Conservation (phyloP, 2,888 invertebrate genomes). For the Patella pellucida region DNA sequence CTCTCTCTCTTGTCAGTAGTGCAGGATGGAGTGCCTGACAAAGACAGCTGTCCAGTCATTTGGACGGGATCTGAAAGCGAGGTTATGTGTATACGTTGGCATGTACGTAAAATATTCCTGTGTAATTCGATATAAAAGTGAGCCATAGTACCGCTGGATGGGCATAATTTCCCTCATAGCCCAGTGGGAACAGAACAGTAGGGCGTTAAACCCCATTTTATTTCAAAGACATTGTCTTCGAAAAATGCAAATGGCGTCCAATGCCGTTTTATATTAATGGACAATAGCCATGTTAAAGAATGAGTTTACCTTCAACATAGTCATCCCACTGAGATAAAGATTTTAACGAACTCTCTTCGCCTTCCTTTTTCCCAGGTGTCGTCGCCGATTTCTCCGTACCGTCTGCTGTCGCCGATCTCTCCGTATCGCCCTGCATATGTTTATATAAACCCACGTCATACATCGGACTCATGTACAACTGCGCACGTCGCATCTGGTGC, state of each 20-base stretch:
- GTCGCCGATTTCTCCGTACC: conserved; percentile 42
- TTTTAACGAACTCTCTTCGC: conserved; percentile 6
- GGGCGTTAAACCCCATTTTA: no score
- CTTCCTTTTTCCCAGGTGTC: conserved; percentile 17
- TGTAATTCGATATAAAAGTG: no score
- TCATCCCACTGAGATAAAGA: conserved; percentile 19
- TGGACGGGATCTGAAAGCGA: no score
- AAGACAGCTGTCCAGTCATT: no score
- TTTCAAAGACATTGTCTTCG: neutral
- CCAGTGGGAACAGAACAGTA: no score
- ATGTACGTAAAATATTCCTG: no score
- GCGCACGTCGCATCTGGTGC: conserved; percentile 55
- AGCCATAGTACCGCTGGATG: no score
- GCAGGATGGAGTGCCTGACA: no score
- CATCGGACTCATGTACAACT: conserved; percentile 55
- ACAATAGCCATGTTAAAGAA: neutral
- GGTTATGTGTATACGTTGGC: no score
- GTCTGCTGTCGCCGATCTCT: conserved; percentile 36
- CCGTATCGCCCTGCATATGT: conserved; percentile 43
- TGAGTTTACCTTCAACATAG: conserved; percentile 11
- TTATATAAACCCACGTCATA: conserved; percentile 56
- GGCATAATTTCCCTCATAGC: no score
- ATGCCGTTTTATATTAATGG: neutral
- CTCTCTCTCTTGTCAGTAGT: no score
- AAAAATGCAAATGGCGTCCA: neutral